Evolutionary conservation across 2,888 invertebrate species (phyloP), one percentile per base, ranked within the genome.

Genomic region (Thymelicus lineola): DNA sequence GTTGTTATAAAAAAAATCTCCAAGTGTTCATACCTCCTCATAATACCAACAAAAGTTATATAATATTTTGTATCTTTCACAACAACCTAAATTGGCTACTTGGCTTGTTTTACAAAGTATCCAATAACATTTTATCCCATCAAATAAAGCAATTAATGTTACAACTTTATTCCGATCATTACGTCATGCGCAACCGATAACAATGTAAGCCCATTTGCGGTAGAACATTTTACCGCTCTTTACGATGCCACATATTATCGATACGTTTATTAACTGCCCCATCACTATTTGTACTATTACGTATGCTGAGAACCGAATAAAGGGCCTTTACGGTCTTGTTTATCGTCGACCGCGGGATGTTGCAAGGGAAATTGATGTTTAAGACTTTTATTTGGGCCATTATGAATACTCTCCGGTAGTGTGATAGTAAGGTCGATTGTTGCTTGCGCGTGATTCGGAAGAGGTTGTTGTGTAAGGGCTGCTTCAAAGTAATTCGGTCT

Each of bases 281-380:
- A 80, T 76, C 80, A 79, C 83, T 82, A 80, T 72, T 72, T 53
- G 71, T 75, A 73, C 75, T 78, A 80, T 82, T 82, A 80, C 82
- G 81, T 81, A 83, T 81, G 82, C 82, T 77, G 78, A 75, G 75
- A 78, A 80, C 79, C 79, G 79, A 82, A 86, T 85, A 86, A 86
- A 86, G 80, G 80, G 78, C 82, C 79, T 85, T 87, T 85, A 84
- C 81, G 78, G 77, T 72, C 81, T 82, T 84, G 86, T 87, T 87
- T 87, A 87, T 85, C 79, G 83, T 74, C 79, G 77, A 78, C 83
- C 82, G 79, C 82, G 81, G 83, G 59, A 59, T 12, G 79, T 82
- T 83, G 82, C 77, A 75, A 78, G 77, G 79, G 79, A 82, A 82
- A 80, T 78, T 80, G 77, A 74, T 80, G 79, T 75, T 77, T 75